Evolutionary conservation across 2,113 vertebrate species (phyloP).

Genomic region (Pithys albifrons): DNA sequence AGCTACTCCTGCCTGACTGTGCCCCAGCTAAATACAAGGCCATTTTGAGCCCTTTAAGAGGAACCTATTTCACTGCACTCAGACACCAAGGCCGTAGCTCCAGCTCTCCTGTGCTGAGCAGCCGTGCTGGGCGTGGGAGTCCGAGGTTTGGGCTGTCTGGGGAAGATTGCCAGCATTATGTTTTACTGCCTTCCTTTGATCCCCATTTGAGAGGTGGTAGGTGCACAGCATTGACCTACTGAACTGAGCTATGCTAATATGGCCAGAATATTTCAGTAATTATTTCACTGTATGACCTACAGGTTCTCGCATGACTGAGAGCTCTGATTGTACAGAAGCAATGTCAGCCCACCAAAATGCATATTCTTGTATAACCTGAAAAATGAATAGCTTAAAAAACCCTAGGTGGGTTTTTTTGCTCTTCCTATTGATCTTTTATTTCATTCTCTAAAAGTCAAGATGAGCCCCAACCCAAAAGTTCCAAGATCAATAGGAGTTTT

Average conservation of each 20-base stretch:
- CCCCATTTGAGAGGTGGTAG: not conserved
- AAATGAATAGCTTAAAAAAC: not conserved
- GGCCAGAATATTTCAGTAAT: not conserved
- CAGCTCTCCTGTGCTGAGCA: not conserved
- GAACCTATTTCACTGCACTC: not conserved
- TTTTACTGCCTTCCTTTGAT: not conserved
- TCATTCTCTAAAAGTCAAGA: not conserved
- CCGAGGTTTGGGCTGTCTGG: rapidly evolving
- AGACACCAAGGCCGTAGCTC: not conserved
- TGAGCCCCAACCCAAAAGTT: not conserved
- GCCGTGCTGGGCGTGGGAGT: not conserved
- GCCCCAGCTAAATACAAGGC: not conserved
- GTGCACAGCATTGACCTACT: not conserved
- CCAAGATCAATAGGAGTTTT: not conserved
- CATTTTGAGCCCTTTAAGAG: not conserved
- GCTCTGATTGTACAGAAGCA: not conserved
- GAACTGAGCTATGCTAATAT: not conserved
- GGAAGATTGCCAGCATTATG: not conserved
- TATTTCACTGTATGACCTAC: not conserved
- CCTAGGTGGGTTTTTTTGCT: not conserved
- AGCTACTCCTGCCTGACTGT: not conserved
- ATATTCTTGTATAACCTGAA: not conserved
- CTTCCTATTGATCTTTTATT: not conserved
- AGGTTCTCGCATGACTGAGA: not conserved
- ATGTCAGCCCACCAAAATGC: not conserved